Evolutionary conservation across 2,113 vertebrate genomes (phyloP), one percentile per base, ranked within the genome.

Genomic region (Psammodynastes pulverulentus): DNA sequence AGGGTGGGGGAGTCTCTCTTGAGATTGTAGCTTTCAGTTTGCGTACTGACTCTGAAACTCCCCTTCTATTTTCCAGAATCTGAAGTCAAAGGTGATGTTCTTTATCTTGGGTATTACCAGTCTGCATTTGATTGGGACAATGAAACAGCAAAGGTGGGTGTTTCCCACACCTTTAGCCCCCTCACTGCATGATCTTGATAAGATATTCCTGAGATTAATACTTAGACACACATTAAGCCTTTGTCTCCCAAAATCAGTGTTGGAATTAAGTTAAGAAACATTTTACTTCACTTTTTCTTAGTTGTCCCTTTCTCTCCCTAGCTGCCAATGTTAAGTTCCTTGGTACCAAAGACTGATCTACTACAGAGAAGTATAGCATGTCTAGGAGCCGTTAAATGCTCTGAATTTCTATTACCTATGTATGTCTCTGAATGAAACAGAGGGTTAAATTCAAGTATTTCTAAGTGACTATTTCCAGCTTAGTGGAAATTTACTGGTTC

Each of bases 71-170:
- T 87, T 62, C 3, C 96, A 99, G 99, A 99, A 94, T 98, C 98
- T 0, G 99, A 99, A 95, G 98, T 99, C 95, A 99, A 98, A 97
- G 99, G 98, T 0, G 98, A 98, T 49, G 29, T 99, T 87, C 97
- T 99, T 3, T 98, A 98, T 94, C 97, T 99, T 0, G 99, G 99
- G 86, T 98, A 98, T 96, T 99, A 98, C 92, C 98, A 98, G 89
- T 98, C 99, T 54, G 79, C 90, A 67, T 91, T 72, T 7, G 62
- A 49, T 86, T 92, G 91, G 91, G 91, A 84, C 51, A 92, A 92
- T 79, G 91, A 92, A 84, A 92, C 87, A 9, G 91, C 91, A 46
- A 92, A 92, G 91, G 91, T 92, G 26, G 43, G 87, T 89, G 39
- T 92, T 54, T 19, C 24, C 9, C 2, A 23, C 3, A 39, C 3